Evolutionary conservation across 2,888 invertebrate species (phyloP), one percentile per base, ranked within the genome.

Genomic region (Drosophila tanythrix): DNA sequence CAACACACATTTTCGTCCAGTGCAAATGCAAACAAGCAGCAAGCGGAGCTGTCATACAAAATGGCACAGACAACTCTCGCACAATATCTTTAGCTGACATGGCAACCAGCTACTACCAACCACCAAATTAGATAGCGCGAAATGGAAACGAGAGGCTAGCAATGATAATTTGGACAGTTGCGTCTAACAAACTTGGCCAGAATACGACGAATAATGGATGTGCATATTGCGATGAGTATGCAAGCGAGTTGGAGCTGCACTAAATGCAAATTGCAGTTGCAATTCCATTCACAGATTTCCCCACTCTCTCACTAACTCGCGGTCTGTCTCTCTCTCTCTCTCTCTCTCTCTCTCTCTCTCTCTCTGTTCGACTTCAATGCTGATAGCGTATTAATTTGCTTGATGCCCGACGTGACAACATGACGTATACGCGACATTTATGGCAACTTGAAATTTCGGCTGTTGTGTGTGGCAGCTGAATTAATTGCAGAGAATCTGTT

Each of bases 11-110:
- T 76, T 76, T 61, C 33, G 58, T 5, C 0, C 52, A 73, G 73
- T 76, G 21, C 15, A 21, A 35, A 18, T 3, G 74, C 57, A 67
- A 73, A 58, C 68, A 73, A 63, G 35, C 43, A 50, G 29, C 61
- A 52, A 40, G 46, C 57, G 48, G 31, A 53, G 61, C 46, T 18
- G 31, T 43, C 73, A 56, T 56, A 68, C 65, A 46, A 68, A 76
- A 73, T 68, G 55, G 52, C 67, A 68, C 18, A 69, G 18, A 21
- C 64, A 67, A 53, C 61, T 69, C 50, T 43, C 57, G 52, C 71
- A 66, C 79, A 67, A 72, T 81, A 74, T 81, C 75, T 74, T 70
- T 65, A 38, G 72, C 64, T 62, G 72, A 50, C 72, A 74, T 71
- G 59, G 60, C 67, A 79, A 77, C 66, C 58, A 58, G 63, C 58